These are phyloP conservation scores for Palythoa grandiflora DNA, from an alignment of 92 coral and sea anemone genomes.

Conservation along the genomic window DNA sequence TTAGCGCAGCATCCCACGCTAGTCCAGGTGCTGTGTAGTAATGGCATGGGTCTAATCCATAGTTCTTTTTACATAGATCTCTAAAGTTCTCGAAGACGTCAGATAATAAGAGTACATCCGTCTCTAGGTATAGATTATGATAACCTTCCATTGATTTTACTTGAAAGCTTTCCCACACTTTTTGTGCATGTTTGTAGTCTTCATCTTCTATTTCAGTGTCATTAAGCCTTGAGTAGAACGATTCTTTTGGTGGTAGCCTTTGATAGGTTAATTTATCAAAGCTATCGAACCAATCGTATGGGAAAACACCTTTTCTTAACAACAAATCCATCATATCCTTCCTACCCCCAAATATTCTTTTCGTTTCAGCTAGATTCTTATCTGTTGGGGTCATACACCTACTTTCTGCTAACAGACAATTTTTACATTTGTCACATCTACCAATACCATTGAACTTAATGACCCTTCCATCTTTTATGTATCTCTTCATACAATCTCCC, in stretches of 20 bases:
- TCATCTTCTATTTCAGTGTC: background rate
- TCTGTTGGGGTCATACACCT: background rate
- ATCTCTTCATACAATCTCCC: background rate
- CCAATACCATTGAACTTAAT: background rate
- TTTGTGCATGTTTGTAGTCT: background rate
- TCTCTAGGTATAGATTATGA: background rate
- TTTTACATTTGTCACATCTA: background rate
- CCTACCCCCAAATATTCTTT: background rate
- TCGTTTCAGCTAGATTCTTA: background rate
- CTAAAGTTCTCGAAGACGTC: slow-evolving; percentile 14
- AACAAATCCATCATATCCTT: background rate
- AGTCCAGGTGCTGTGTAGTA: slow-evolving; percentile 27
- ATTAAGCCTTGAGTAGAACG: background rate
- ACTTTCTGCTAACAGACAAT: background rate
- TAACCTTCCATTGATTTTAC: background rate
- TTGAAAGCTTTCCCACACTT: background rate
- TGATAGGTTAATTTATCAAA: background rate
- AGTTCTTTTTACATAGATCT: background rate
- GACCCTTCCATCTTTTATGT: background rate
- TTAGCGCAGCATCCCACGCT: slow-evolving; percentile 19
- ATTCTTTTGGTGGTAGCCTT: background rate
- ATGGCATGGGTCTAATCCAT: background rate
- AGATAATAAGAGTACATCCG: background rate
- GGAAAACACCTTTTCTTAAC: background rate
- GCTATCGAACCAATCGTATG: slow-evolving; percentile 32